phyloP scores from a whole-genome alignment of 2,888 invertebrate species.

The Axea sp. region DNA sequence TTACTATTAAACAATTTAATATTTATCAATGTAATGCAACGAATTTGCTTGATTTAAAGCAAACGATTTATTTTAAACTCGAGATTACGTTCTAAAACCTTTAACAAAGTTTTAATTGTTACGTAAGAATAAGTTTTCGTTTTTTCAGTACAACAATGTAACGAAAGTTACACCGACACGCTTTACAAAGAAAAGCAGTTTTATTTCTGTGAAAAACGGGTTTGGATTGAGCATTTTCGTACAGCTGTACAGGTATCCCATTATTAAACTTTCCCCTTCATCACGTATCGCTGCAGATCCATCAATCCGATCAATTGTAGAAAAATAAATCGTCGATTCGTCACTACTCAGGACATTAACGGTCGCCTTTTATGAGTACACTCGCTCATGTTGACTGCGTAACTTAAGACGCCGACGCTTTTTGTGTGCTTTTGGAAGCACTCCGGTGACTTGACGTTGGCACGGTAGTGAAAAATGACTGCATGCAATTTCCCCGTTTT shows the following conservation, averaged over 20 bases:
- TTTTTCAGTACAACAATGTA: neutral
- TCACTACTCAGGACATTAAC: slow-evolving; percentile 31
- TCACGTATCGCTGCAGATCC: slow-evolving; percentile 15
- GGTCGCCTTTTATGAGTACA: slow-evolving; percentile 36
- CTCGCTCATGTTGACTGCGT: slow-evolving; percentile 21
- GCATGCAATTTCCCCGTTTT: slow-evolving; percentile 55
- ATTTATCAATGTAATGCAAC: no score
- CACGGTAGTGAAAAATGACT: slow-evolving; percentile 37
- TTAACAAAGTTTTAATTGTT: slow-evolving; percentile 13
- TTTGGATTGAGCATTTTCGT: neutral
- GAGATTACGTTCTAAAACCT: no score
- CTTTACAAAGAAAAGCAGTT: neutral
- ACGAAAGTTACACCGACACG: slow-evolving; percentile 13
- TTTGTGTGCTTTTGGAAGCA: slow-evolving; percentile 37
- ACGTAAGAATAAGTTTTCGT: slow-evolving; percentile 6
- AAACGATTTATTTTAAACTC: no score
- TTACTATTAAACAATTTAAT: no score
- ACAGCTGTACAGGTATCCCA: slow-evolving; percentile 23
- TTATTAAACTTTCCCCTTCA: slow-evolving; percentile 8
- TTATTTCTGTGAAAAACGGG: slow-evolving; percentile 24
- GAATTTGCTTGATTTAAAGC: no score
- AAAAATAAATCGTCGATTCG: slow-evolving; percentile 36
- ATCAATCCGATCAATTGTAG: slow-evolving; percentile 26
- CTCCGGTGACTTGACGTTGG: slow-evolving; percentile 17
- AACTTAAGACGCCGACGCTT: slow-evolving; percentile 43